Evolutionary conservation across 2,113 vertebrate species (phyloP), one percentile per base, ranked within the genome.

Genomic region (Trinectes maculatus): DNA sequence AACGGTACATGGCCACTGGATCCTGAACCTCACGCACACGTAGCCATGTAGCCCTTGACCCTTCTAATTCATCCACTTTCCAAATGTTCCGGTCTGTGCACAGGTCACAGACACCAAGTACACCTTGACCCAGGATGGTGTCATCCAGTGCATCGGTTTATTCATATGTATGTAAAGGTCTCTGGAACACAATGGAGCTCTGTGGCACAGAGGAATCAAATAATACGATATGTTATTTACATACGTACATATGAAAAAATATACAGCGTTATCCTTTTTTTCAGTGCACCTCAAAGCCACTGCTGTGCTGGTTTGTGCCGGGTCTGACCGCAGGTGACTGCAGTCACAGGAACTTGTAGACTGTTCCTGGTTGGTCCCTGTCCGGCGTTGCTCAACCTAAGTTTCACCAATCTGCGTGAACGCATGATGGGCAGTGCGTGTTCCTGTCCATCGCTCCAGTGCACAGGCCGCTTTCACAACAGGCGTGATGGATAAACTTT

Each of bases 1-100:
- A 96, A 96, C 95, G 79, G 83, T 80, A 88, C 92, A 91, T 88
- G 68, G 90, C 93, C 88, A 58, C 84, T 80, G 85, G 86, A 89
- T 86, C 57, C 68, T 81, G 68, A 90, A 92, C 82, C 82, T 91
- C 85, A 93, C 89, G 92, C 93, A 92, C 93, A 90, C 86, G 88
- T n/a, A n/a, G n/a, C 82, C 61, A 44, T 76, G 89, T 82, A 77
- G 80, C 79, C 84, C 56, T 71, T 91, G 86, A 75, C 85, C 89
- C 87, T 49, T 82, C 70, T 42, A 58, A 83, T 86, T 84, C 37
- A 66, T 62, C 13, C 31, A 2, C 70, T 89, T 89, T 90, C 88
- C 77, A 89, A 92, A 78, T 66, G 82, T 92, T 92, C 87, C 79
- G 55, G 76, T 88, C 62, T 48, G 63, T 90, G 86, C 75, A 28